Evolutionary conservation across 1,140 invertebrate species (phyloP).

Genomic region (Paracyclopina nana): DNA sequence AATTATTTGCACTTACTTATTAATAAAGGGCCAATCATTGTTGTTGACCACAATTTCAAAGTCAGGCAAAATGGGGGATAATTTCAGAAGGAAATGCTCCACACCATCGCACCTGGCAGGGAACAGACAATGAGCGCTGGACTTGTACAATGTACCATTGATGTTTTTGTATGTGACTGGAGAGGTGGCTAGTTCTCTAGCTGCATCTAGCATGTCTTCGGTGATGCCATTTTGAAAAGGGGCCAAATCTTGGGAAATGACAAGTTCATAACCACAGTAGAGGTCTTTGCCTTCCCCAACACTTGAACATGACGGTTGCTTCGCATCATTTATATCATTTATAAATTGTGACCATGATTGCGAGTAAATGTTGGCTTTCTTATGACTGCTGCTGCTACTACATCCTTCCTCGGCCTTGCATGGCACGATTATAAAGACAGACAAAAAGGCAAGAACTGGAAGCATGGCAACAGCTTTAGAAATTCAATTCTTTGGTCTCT

Average conservation of each 20-base stretch:
- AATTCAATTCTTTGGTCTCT: not conserved
- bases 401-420: not conserved
- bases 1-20: slow-evolving; percentile 25
- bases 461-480: slow-evolving; percentile 2
- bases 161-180: slow-evolving; percentile 64
- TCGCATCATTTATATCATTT: not conserved
- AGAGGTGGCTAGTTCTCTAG: not conserved
- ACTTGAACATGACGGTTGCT: not conserved
- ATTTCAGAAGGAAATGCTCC: slow-evolving; percentile 52
- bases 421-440: not conserved
- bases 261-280: not conserved
- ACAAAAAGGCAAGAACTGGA: not conserved
- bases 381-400: not conserved
- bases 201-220: not conserved
- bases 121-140: slow-evolving; percentile 71
- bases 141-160: slow-evolving; percentile 52
- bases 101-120: slow-evolving; percentile 70
- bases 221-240: not conserved
- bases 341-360: not conserved
- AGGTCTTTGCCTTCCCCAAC: not conserved
- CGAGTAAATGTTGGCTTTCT: not conserved
- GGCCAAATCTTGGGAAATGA: not conserved
- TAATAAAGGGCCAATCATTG: slow-evolving; percentile 74
- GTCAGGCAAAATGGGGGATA: slow-evolving; percentile 29
- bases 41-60: slow-evolving; percentile 75